These are phyloP conservation scores for Oreochromis aureus DNA, from an alignment of 2,113 vertebrate species.

Conservation along the genomic window DNA sequence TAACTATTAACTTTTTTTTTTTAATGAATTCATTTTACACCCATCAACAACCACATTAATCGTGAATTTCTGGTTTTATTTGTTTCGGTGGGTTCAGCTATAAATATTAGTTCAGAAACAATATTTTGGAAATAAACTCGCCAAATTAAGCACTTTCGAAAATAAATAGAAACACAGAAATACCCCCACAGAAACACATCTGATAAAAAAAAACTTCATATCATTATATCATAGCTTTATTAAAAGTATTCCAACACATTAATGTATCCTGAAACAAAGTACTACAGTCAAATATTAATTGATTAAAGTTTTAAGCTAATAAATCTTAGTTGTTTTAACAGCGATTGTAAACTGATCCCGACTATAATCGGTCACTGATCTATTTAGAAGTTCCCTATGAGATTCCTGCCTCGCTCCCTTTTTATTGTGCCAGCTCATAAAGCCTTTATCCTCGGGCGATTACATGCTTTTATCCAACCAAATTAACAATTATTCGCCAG, in stretches of 20 bases:
- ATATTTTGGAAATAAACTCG: neutral
- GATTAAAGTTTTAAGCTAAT: neutral
- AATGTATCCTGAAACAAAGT: neutral
- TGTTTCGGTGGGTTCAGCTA: rapidly evolving
- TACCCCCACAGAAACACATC: neutral
- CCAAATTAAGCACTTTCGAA: neutral
- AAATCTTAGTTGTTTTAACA: neutral
- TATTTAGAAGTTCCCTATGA: neutral
- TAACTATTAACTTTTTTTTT: neutral
- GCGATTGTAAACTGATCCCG: neutral
- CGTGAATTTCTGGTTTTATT: neutral
- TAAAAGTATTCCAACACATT: neutral
- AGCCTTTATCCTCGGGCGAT: neutral
- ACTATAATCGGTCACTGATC: neutral
- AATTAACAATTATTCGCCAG: constrained; percentile 12
- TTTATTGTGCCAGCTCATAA: neutral
- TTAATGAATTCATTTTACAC: neutral
- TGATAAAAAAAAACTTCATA: neutral
- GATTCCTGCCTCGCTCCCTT: neutral
- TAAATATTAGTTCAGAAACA: neutral
- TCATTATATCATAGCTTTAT: neutral
- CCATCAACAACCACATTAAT: neutral
- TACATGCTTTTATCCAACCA: constrained; percentile 5
- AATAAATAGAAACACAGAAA: neutral
- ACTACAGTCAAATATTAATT: neutral